Percentiles rank a stretch among this genome's conserved stretches.
Evolutionary conservation across 2,113 vertebrate species (phyloP).

Genomic region (Etia nguti): DNA sequence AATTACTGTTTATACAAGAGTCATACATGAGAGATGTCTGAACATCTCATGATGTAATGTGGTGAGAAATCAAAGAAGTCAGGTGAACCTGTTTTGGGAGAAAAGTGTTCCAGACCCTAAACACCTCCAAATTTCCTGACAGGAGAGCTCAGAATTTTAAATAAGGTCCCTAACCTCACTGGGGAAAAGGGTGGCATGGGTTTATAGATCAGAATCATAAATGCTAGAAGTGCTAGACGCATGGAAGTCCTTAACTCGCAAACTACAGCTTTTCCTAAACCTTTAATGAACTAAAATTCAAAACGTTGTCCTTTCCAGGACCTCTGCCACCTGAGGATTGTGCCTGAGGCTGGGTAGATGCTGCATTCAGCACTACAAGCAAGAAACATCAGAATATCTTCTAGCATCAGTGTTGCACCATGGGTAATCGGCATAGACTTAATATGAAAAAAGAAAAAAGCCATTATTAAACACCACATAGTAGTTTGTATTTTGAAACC

Average conservation of each 20-base stretch:
- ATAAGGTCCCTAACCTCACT: neutral
- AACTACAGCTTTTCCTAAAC: neutral
- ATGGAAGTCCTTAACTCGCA: neutral
- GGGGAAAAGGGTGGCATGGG: neutral
- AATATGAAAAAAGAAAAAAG: neutral
- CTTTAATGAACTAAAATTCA: neutral
- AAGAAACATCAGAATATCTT: neutral
- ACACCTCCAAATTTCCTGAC: neutral
- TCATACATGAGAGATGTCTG: neutral
- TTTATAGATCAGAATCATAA: neutral
- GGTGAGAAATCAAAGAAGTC: slow-evolving; percentile 9
- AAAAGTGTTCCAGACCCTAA: neutral
- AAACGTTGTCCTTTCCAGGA: neutral
- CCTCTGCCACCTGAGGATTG: neutral
- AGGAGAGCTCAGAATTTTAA: neutral
- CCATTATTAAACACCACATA: neutral
- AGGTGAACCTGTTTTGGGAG: slow-evolving; percentile 16
- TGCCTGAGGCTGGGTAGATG: neutral
- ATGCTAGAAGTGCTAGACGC: neutral
- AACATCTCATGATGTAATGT: slow-evolving; percentile 20
- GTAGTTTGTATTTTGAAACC: neutral
- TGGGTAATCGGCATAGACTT: neutral
- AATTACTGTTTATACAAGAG: slow-evolving; percentile 9
- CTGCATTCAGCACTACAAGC: neutral
- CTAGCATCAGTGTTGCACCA: neutral